Base-by-base conservation (phyloP, 2,888 invertebrate genomes). In the Teinopalpus imperialis region DNA sequence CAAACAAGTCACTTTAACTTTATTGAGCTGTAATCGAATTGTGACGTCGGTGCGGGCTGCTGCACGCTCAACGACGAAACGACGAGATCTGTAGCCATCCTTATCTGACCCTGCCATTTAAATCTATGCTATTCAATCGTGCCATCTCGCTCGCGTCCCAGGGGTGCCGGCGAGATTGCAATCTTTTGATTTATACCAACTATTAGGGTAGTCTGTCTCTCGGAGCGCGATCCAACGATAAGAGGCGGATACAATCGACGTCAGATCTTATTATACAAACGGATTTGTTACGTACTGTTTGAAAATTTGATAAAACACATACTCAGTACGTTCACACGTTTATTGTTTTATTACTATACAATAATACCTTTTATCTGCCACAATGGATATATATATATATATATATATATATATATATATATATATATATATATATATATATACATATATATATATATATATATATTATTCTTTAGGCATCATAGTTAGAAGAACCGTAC, bases 131-230 rank as follows among this genome's bases (percentile, higher is more conserved):
- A 79, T 87, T 88, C 88, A 88, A 88, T 88, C 83, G 78, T 87
- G 85, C 81, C 79, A 71, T 88, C 88, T 88, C 88, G 71, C 86
- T 88, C 82, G 79, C 71, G 66, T 88, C 88, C 83, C 88, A 81
- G 82, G 88, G 87, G 88, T 86, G 85, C 86, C 77, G 78, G 71
- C 70, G 79, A 86, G 87, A 88, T 87, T 86, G 88, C 86, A 86
- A 88, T 88, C 88, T 88, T 88, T 87, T 88, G 88, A 88, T 88
- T 88, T 88, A 88, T 88, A 85, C 82, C 85, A 85, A 88, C 87
- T 88, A 88, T 88, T 88, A 88, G 88, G 85, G 80, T 81, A 75
- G 78, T 85, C 78, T 76, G 85, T 86, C 81, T 83, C 74, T 76
- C 59, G 62, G 69, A 74, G 69, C 74, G 74, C 78, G 81, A 85